Percentiles rank a stretch among this genome's conserved stretches.
Evolutionary conservation across 2,113 vertebrate species (phyloP).

Genomic region (Rutilus rutilus): DNA sequence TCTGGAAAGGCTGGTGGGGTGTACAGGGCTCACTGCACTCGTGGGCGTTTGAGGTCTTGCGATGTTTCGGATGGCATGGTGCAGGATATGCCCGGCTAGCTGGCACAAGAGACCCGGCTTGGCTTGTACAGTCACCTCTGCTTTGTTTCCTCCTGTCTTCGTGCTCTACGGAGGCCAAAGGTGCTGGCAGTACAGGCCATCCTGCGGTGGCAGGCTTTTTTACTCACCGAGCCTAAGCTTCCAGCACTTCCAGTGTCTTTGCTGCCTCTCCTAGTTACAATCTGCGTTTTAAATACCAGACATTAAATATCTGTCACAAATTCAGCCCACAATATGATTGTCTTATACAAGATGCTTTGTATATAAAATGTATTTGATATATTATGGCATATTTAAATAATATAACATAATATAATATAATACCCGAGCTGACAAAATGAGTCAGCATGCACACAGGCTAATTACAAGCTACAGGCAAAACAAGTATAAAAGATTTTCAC

Average conservation of each 20-base stretch:
- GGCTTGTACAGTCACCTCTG: constrained; percentile 36
- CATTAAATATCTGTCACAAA: background rate
- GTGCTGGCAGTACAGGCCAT: background rate
- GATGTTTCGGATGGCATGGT: constrained; percentile 24
- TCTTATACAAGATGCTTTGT: background rate
- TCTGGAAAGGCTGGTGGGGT: constrained; percentile 24
- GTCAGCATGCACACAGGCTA: no score
- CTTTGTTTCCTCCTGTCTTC: constrained; percentile 7
- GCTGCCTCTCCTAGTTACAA: constrained; percentile 8
- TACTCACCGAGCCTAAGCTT: background rate
- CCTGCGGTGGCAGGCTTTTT: background rate
- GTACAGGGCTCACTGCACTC: constrained; percentile 2
- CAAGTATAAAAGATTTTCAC: no score
- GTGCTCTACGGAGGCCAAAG: background rate
- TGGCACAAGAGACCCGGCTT: constrained; percentile 31
- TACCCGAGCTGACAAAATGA: no score
- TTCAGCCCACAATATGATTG: background rate
- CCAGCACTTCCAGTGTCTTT: background rate
- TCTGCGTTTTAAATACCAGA: background rate
- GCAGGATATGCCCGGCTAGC: constrained; percentile 37
- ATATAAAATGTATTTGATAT: no score
- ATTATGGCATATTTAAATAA: no score
- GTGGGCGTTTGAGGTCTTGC: constrained; percentile 34
- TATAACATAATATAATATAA: no score
- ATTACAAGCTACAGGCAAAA: no score